Percentiles rank a stretch among this genome's conserved stretches.
Conservation (phyloP, 2,113 vertebrate genomes). For the Platysternon megacephalum region DNA sequence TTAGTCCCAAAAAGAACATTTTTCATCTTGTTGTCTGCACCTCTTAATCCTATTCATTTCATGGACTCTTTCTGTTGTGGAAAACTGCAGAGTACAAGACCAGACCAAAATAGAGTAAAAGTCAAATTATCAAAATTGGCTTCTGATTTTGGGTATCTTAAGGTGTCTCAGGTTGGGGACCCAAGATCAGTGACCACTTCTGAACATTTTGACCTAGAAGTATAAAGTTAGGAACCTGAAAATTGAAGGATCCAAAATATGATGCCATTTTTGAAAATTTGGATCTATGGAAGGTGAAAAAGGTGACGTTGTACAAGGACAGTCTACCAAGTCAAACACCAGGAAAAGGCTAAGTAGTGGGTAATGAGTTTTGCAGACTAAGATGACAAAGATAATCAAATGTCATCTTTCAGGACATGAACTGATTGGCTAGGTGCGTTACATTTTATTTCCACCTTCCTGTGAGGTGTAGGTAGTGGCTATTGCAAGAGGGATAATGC, state of each 20-base stretch:
- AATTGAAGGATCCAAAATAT: neutral
- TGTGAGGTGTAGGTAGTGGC: neutral
- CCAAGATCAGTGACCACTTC: neutral
- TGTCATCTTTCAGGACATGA: neutral
- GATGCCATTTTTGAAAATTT: neutral
- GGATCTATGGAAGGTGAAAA: neutral
- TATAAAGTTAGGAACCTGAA: neutral
- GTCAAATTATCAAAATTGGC: neutral
- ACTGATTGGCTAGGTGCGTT: neutral
- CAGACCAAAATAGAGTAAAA: neutral
- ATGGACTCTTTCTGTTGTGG: neutral
- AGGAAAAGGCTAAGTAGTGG: neutral
- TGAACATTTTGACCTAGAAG: neutral
- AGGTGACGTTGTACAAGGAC: neutral
- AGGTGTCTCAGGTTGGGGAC: neutral
- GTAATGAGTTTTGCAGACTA: neutral
- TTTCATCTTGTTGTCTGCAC: neutral
- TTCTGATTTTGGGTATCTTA: neutral
- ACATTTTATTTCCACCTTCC: neutral
- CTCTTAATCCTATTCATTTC: neutral
- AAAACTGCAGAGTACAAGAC: neutral
- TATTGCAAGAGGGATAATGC: neutral
- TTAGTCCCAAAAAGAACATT: neutral
- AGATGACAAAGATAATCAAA: neutral
- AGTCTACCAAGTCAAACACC: fast-evolving